Conservation (phyloP, 2,888 invertebrate genomes). For the Idaea biselata region DNA sequence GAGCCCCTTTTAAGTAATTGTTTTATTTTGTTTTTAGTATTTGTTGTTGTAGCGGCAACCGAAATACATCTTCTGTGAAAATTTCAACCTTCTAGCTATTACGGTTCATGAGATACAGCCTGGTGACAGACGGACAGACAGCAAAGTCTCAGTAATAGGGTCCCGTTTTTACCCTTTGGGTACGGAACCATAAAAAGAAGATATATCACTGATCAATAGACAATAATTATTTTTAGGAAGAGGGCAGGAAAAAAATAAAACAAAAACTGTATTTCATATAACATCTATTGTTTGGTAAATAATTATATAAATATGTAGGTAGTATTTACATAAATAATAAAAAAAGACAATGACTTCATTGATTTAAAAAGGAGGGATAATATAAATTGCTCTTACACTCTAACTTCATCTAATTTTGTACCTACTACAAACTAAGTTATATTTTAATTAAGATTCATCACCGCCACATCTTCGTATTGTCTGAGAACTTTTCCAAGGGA, state of each 20-base stretch:
- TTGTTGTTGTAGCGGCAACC: no score
- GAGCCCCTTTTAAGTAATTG: no score
- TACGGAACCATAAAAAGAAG: no score
- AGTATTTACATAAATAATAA: conserved; percentile 69
- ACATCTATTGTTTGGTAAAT: conserved; percentile 57
- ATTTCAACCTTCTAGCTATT: no score
- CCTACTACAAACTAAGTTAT: conserved; percentile 56
- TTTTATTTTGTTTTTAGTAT: no score
- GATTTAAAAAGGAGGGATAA: conserved; percentile 42
- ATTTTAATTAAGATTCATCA: conserved; percentile 55
- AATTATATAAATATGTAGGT: conserved; percentile 10
- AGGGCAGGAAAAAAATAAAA: conserved; percentile 19
- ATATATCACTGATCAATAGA: no score
- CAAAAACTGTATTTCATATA: conserved; percentile 36
- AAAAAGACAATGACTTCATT: conserved; percentile 42
- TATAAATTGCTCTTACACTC: conserved; percentile 21
- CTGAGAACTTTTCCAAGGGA: conserved; percentile 29
- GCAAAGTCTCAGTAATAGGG: no score
- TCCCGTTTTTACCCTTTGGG: no score
- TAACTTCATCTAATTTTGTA: conserved; percentile 21
- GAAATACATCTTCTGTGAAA: no score
- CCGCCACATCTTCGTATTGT: conserved; percentile 54
- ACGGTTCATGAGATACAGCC: no score
- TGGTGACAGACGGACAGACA: no score
- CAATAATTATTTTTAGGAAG: no score